Evolutionary conservation across 2,113 vertebrate genomes (phyloP), one percentile per base, ranked within the genome.

Genomic region (Centrocercus urophasianus): DNA sequence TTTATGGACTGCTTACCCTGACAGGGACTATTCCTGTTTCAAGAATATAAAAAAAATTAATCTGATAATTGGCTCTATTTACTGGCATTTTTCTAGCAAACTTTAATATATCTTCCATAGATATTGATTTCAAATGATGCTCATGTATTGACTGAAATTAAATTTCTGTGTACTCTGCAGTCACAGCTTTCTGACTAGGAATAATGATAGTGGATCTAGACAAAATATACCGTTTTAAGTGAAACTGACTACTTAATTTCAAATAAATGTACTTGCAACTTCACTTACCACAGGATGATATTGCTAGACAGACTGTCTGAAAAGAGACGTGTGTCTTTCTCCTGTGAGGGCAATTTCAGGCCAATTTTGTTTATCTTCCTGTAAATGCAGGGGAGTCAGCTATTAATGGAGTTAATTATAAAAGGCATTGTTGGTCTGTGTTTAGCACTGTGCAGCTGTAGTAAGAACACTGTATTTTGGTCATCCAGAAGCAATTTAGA

Each of bases 11-110:
- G 80, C 80, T 92, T 97, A 85, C 96, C 93, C 96, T 83, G 89
- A 97, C 96, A 96, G 95, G 91, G 86, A 92, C 90, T 97, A 89
- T 89, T 83, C 75, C 45, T 96, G 91, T 89, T 94, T 89, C 59
- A 90, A 56, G 63, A 91, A 90, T 95, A 92, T 78, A 85, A 80
- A 93, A 96, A 95, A 93, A 92, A 86, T 86, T 82, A 96, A 96
- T 96, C 92, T 92, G 93, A 97, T 97, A 97, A 97, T 97, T 97
- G 95, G 73, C 65, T 97, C 75, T 83, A 79, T 96, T 97, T 97
- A 96, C 92, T 95, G 91, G 87, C 93, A 92, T 94, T 97, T 97
- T 96, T 97, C 70, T 94, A 90, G 88, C 85, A 80, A 96, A 92
- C 77, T 96, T 97, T 95, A 96, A 96, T 95, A 81, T 67, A 89